phyloP scores from a whole-genome alignment of 2,797 vertebrate genomes.

The Myotis myotis region DNA sequence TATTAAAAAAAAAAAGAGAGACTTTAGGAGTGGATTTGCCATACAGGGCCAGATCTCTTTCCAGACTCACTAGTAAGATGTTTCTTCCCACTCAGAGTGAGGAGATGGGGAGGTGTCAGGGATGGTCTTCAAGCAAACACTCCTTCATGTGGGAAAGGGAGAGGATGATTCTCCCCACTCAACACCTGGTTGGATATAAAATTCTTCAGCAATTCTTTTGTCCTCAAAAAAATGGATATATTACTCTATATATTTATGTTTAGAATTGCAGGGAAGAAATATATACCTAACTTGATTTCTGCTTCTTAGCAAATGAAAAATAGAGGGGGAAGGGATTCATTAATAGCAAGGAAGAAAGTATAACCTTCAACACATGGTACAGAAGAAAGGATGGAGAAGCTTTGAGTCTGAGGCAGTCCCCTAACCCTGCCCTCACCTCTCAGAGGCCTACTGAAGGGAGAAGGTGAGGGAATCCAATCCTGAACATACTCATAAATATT shows the following conservation, averaged over 20 bases:
- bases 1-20: background rate
- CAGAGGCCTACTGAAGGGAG: background rate
- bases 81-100: background rate
- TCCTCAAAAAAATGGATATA: background rate
- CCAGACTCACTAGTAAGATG: background rate
- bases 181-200: background rate
- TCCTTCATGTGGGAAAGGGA: background rate
- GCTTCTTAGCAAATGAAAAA: background rate
- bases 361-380: background rate
- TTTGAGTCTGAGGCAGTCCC: background rate
- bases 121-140: background rate
- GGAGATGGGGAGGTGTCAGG: background rate
- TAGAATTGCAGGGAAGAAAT: background rate
- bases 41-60: background rate
- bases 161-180: background rate
- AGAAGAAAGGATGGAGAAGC: background rate
- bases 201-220: background rate
- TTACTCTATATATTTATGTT: background rate
- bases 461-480: background rate
- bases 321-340: background rate
- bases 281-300: background rate
- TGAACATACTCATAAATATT: background rate
- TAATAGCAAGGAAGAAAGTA: background rate
- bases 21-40: background rate
- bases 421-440: too few relatives aligned